Evolutionary conservation across 2,113 vertebrate species (phyloP).

Genomic region (Odobenus rosmarus): DNA sequence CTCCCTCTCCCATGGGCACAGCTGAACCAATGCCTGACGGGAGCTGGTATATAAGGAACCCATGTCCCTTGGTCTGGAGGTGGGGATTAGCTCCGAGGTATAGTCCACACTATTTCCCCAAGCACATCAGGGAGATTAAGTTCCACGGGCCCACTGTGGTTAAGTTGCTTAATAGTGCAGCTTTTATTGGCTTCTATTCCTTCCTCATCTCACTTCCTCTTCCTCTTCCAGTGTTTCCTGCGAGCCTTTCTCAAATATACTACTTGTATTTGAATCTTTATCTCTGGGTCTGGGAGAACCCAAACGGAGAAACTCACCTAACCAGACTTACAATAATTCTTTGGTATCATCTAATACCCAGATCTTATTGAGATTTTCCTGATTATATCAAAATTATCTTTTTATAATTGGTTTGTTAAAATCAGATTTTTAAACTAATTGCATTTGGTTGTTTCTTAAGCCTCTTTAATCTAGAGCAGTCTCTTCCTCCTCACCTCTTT

Average conservation of each 20-base stretch:
- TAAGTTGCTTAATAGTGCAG: neutral
- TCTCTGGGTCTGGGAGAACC: neutral
- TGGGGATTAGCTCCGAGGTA: neutral
- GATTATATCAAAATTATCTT: neutral
- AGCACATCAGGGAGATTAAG: neutral
- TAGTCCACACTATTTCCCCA: neutral
- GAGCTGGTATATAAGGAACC: neutral
- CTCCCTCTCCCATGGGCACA: neutral
- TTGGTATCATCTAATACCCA: neutral
- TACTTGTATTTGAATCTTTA: conserved; percentile 13
- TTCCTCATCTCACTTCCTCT: neutral
- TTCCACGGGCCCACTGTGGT: neutral
- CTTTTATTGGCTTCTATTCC: neutral
- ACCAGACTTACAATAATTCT: neutral
- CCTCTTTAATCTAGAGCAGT: neutral
- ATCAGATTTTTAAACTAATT: neutral
- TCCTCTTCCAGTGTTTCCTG: neutral
- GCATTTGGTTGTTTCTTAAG: neutral
- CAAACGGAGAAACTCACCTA: neutral
- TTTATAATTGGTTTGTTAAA: neutral
- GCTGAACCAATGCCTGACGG: neutral
- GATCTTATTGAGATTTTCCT: neutral
- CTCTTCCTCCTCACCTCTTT: neutral
- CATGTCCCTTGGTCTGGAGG: neutral
- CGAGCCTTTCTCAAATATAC: neutral